These are phyloP conservation scores for Pica pica DNA, from an alignment of 2,113 vertebrate genomes.

Conservation along the genomic window DNA sequence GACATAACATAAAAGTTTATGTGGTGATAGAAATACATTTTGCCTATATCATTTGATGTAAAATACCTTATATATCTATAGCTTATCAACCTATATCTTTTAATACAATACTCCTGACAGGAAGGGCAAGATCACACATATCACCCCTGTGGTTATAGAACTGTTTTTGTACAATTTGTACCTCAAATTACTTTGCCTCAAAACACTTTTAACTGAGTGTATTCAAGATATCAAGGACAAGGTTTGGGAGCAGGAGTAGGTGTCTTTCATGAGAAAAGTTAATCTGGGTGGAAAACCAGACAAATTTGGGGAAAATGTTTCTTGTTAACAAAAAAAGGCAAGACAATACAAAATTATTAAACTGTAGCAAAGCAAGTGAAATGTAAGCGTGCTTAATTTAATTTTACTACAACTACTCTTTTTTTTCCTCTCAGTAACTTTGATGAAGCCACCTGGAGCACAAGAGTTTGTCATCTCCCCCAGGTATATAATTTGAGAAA, in stretches of 20 bases:
- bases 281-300: neutral
- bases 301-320: neutral
- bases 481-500: neutral
- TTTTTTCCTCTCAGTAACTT: neutral
- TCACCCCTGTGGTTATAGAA: neutral
- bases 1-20: neutral
- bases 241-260: neutral
- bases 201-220: neutral
- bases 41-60: neutral
- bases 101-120: neutral
- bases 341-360: neutral
- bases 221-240: neutral
- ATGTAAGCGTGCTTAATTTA: neutral
- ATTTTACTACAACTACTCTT: neutral
- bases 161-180: neutral
- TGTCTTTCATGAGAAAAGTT: neutral
- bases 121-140: neutral
- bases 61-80: neutral
- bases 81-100: neutral
- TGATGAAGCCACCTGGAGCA: neutral
- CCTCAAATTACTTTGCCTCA: neutral
- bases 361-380: neutral
- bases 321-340: neutral
- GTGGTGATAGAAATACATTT: neutral
- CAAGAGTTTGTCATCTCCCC: neutral